Percentiles rank a stretch among this genome's conserved stretches.
These are phyloP conservation scores for Allolobophora icterica DNA, from an alignment of 2,888 invertebrate genomes.

Conservation along the genomic window DNA sequence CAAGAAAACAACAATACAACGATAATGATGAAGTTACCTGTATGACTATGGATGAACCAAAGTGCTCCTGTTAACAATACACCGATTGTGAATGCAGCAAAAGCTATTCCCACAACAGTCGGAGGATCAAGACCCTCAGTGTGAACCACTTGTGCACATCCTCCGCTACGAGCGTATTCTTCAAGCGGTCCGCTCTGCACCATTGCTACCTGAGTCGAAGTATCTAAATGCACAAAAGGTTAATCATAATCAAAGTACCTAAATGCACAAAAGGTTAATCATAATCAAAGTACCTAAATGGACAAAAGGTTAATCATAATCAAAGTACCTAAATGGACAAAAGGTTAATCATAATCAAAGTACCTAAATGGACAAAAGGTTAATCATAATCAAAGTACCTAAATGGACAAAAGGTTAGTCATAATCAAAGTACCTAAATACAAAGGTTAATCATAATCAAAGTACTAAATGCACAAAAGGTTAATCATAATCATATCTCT, in stretches of 20 bases:
- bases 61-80: conserved; percentile 65
- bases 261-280: not conserved
- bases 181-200: not conserved
- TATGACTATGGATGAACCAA: conserved; percentile 67
- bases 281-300: not conserved
- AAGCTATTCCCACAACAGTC: conserved; percentile 67
- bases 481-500: no score
- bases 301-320: no score
- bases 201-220: not conserved
- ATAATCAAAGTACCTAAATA: no score
- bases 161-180: not conserved
- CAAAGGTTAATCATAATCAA: no score
- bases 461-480: no score
- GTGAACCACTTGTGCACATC: conserved; percentile 46
- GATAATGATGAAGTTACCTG: conserved; percentile 57
- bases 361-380: no score
- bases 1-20: no score
- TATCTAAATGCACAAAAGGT: not conserved
- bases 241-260: not conserved
- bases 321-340: no score
- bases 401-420: no score
- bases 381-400: not conserved
- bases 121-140: conserved; percentile 65
- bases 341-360: no score
- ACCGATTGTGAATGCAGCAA: conserved; percentile 67